Conservation (phyloP, 2,113 vertebrate genomes). For the Reinhardtius hippoglossoides region DNA sequence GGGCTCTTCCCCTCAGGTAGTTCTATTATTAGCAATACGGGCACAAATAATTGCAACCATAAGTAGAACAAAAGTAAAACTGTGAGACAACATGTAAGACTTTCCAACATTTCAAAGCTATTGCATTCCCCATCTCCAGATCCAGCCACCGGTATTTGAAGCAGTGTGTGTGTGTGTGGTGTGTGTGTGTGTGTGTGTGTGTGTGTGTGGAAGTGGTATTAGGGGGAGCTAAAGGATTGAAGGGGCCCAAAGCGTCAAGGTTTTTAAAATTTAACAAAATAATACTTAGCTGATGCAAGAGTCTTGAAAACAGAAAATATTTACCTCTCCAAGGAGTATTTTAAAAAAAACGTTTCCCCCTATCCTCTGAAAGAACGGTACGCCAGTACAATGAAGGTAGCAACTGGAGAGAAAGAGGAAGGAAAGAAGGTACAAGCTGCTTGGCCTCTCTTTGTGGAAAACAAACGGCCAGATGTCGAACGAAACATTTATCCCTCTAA, state of each 20-base stretch:
- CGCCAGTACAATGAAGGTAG: constrained; percentile 30
- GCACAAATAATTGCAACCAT: constrained; percentile 24
- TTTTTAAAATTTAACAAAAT: constrained; percentile 75
- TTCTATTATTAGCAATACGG: not conserved
- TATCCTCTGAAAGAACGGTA: constrained; percentile 53
- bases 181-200: too few species aligned
- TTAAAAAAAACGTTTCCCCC: constrained; percentile 45
- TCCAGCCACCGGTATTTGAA: constrained; percentile 27
- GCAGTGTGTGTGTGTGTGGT: not conserved
- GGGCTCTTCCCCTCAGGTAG: not conserved
- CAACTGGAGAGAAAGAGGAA: constrained; percentile 32
- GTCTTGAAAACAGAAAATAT: constrained; percentile 76
- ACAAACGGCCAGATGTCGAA: constrained; percentile 45
- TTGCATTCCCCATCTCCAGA: constrained; percentile 43
- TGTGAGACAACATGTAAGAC: constrained; percentile 40
- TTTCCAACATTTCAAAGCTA: constrained; percentile 62
- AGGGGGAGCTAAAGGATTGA: constrained; percentile 52
- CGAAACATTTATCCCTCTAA: too few species aligned
- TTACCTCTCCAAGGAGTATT: constrained; percentile 68
- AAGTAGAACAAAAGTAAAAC: constrained; percentile 32
- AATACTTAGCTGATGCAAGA: constrained; percentile 74
- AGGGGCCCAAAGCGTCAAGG: constrained; percentile 52
- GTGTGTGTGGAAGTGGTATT: constrained; percentile 32
- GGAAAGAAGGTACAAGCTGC: constrained; percentile 4
- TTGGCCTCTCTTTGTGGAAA: constrained; percentile 48